phyloP scores from a whole-genome alignment of 2,888 invertebrate genomes.

The Drosophila infuscata region DNA sequence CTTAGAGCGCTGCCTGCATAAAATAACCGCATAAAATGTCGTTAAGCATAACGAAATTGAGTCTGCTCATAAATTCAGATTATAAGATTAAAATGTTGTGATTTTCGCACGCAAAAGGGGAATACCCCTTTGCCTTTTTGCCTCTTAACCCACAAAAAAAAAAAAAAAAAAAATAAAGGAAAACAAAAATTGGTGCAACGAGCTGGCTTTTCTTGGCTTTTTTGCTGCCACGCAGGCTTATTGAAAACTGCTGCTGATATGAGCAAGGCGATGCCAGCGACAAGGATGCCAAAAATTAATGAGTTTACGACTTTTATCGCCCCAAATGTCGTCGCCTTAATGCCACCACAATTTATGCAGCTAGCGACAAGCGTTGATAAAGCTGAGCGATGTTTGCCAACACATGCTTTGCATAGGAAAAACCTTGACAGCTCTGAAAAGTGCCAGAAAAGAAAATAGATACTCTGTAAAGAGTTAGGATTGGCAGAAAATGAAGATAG shows the following conservation, averaged over 20 bases:
- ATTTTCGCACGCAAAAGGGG: slow-evolving; percentile 64
- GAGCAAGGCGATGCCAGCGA: slow-evolving; percentile 44
- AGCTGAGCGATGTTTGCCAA: slow-evolving; percentile 2
- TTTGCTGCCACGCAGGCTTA: slow-evolving; percentile 25
- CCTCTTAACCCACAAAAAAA: slow-evolving; percentile 15
- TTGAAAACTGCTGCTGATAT: slow-evolving; percentile 62
- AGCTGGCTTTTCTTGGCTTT: slow-evolving; percentile 22
- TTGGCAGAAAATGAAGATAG: not conserved
- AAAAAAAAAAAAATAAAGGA: slow-evolving; percentile 57
- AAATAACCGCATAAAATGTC: slow-evolving; percentile 80
- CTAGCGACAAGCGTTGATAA: slow-evolving; percentile 14
- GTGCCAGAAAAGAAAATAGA: not conserved
- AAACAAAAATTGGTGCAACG: slow-evolving; percentile 23
- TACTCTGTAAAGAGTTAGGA: not conserved
- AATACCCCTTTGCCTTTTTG: slow-evolving; percentile 20
- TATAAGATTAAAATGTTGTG: slow-evolving; percentile 81
- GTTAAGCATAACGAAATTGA: slow-evolving; percentile 82
- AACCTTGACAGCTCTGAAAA: not conserved
- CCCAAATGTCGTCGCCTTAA: slow-evolving; percentile 28
- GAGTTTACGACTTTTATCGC: slow-evolving; percentile 63
- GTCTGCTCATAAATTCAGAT: slow-evolving; percentile 82
- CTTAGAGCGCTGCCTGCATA: slow-evolving; percentile 61
- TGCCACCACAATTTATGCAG: slow-evolving; percentile 25
- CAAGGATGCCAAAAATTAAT: slow-evolving; percentile 63
- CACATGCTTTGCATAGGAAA: slow-evolving; percentile 20